Evolutionary conservation across 2,113 vertebrate species (phyloP), one percentile per base, ranked within the genome.

Genomic region (Strigops habroptila): DNA sequence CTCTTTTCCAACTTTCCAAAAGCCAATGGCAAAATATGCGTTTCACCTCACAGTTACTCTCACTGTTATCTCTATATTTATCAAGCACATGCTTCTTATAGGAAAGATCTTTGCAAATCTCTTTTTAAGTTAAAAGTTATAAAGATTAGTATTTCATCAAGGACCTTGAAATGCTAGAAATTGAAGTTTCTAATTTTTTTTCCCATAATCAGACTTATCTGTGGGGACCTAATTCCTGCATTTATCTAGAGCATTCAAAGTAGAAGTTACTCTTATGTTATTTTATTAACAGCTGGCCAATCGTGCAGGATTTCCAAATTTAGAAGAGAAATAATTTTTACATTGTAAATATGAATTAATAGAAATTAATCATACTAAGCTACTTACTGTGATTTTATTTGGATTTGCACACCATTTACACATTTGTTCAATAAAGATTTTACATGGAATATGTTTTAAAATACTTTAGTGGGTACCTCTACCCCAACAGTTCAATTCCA

Each of bases 211-310:
- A 91, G 27, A 44, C 37, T 95, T 64, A 90, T 91, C 43, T 82
- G 19, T 91, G 35, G 82, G 24, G 82, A 44, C 7, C 7, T 51
- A 53, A 59, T 80, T 69, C 48, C 43, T 95, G 94, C 76, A 84
- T 95, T 94, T 91, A 94, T 86, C 77, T 86, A 73, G 27, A 96
- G 62, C n/a, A 87, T 51, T 95, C 70, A 82, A 91, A 77, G 39
- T 16, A 93, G 53, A 64, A 91, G 39, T 82, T 89, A 63, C 43
- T 79, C 64, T 87, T 75, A 53, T 10, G 75, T 59, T 88, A 60
- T 71, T 96, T 94, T 83, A 33, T 73, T 90, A 55, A 70, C 17
- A 87, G 43, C 12, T 76, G 74, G 82, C 46, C 65, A 71, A 41
- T 92, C 27, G 23, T 28, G 30, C 28, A 86, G n/a, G 4, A 92